These are phyloP conservation scores for Cryptocephalus moraei DNA, from an alignment of 2,888 invertebrate genomes.

Conservation along the genomic window DNA sequence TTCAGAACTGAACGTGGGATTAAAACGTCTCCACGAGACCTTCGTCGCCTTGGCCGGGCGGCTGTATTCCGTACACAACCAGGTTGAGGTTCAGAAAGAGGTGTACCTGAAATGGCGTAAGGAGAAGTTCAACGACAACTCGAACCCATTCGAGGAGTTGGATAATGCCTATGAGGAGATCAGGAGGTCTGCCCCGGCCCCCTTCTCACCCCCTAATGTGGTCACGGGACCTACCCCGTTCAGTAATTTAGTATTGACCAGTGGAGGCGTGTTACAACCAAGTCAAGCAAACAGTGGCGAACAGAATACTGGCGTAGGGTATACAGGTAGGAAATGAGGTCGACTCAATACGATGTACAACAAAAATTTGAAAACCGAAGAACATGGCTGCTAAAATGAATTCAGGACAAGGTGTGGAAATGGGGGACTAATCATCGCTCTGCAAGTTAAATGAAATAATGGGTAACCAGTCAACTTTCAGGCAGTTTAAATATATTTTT, in stretches of 20 bases:
- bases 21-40: slow-evolving; percentile 75
- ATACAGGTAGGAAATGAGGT: too few relatives aligned
- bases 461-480: too few relatives aligned
- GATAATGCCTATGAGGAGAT: slow-evolving; percentile 8
- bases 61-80: slow-evolving; percentile 67
- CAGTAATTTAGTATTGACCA: slow-evolving; percentile 27
- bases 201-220: slow-evolving; percentile 36
- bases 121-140: slow-evolving; percentile 64
- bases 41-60: slow-evolving; percentile 81
- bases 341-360: too few relatives aligned
- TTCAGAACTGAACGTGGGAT: slow-evolving; percentile 66
- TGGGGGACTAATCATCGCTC: too few relatives aligned
- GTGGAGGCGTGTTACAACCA: slow-evolving; percentile 21
- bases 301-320: too few relatives aligned
- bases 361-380: too few relatives aligned
- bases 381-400: too few relatives aligned
- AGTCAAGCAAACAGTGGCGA: neutral
- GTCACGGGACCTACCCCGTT: slow-evolving; percentile 56
- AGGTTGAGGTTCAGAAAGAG: slow-evolving; percentile 73
- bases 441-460: too few relatives aligned
- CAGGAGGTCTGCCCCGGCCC: slow-evolving; percentile 3
- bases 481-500: too few relatives aligned
- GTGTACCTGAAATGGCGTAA: slow-evolving; percentile 73
- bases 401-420: too few relatives aligned
- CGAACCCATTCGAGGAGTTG: slow-evolving; percentile 60